Percentiles rank a stretch among this genome's conserved stretches.
Conservation (phyloP, 2,797 vertebrate species). For the Pipistrellus pipistrellus region DNA sequence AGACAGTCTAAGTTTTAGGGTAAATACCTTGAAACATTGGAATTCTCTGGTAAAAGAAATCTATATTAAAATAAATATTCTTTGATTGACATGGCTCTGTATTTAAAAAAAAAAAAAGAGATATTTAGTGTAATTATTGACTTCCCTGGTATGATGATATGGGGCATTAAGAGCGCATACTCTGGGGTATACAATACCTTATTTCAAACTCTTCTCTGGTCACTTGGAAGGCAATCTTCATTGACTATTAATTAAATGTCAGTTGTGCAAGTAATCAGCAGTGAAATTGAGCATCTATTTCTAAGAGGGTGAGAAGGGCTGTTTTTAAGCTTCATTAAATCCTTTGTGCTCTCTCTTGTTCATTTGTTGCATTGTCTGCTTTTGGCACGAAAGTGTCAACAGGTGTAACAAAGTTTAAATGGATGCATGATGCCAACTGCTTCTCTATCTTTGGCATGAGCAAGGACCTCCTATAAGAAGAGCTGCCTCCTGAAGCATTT, state of each 20-base stretch:
- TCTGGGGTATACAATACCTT: not conserved
- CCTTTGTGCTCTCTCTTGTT: slow-evolving; percentile 75
- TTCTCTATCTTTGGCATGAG: slow-evolving; percentile 65
- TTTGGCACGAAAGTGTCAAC: slow-evolving; percentile 78
- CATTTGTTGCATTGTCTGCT: slow-evolving; percentile 61
- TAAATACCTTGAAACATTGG: slow-evolving; percentile 44
- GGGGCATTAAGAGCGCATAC: not conserved
- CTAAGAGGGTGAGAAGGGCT: slow-evolving; percentile 60
- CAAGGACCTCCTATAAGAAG: slow-evolving; percentile 65
- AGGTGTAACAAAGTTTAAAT: slow-evolving; percentile 76
- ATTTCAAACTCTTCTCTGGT: slow-evolving; percentile 51
- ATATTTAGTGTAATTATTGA: slow-evolving; percentile 65
- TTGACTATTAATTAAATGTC: slow-evolving; percentile 75
- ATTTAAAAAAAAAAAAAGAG: slow-evolving; percentile 36
- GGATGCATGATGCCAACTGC: not conserved
- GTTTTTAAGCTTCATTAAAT: slow-evolving; percentile 64
- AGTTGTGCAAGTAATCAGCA: slow-evolving; percentile 59
- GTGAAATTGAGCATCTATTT: slow-evolving; percentile 63
- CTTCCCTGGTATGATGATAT: slow-evolving; percentile 49
- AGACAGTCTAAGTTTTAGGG: slow-evolving; percentile 50
- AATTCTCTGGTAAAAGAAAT: slow-evolving; percentile 69
- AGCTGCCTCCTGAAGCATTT: slow-evolving; percentile 75
- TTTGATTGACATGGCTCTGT: slow-evolving; percentile 54
- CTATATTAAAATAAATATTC: slow-evolving; percentile 52
- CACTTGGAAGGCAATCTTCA: slow-evolving; percentile 36